phyloP scores from a whole-genome alignment of 2,797 vertebrate species.

The Parotocinclus haroldoi region DNA sequence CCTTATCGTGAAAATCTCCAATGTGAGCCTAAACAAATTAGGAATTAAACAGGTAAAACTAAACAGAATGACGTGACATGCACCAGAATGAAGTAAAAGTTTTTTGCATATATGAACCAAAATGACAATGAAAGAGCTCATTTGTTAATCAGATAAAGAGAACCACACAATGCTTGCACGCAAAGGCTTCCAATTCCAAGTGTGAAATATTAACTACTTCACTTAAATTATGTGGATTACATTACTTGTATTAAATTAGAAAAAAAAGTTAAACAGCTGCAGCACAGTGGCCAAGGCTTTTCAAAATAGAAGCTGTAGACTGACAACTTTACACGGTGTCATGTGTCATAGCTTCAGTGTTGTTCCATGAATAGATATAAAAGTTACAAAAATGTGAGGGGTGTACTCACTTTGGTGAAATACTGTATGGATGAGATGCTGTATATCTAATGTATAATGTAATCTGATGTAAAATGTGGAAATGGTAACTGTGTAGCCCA shows the following conservation, averaged over 20 bases:
- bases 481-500: no score
- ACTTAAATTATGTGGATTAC: no score
- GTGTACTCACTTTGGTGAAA: no score
- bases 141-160: slow-evolving; percentile 77
- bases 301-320: no score
- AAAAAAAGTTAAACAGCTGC: not conserved
- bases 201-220: not conserved
- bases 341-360: no score
- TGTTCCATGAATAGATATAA: no score
- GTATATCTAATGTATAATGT: no score
- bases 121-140: slow-evolving; percentile 72
- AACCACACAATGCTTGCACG: slow-evolving; percentile 61
- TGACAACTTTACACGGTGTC: no score
- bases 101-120: slow-evolving; percentile 77
- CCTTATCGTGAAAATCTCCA: slow-evolving; percentile 51
- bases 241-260: slow-evolving; percentile 7
- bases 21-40: slow-evolving; percentile 61
- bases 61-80: slow-evolving; percentile 45
- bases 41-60: slow-evolving; percentile 53
- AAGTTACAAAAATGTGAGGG: no score
- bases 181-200: slow-evolving; percentile 52
- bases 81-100: slow-evolving; percentile 60
- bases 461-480: no score
- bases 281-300: no score
- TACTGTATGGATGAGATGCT: no score